Percentiles rank a stretch among this genome's conserved stretches.
Conservation (phyloP, 2,888 invertebrate species). For the Elmis aenea region DNA sequence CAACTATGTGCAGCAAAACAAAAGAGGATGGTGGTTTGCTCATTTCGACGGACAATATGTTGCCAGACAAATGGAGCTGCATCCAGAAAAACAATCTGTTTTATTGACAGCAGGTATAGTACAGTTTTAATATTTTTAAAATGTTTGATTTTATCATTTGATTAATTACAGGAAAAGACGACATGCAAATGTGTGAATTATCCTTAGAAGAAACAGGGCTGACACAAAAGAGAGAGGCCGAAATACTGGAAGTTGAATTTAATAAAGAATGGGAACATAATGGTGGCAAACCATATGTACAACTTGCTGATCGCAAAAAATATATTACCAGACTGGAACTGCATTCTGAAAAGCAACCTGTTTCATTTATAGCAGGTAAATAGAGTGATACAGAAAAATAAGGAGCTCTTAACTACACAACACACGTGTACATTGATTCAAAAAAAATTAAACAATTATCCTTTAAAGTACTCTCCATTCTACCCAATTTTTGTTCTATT, state of each 20-base stretch:
- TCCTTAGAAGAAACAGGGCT: slow-evolving; percentile 94
- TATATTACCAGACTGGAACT: too few relatives aligned
- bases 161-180: slow-evolving; percentile 73
- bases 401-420: too few relatives aligned
- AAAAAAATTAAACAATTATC: too few relatives aligned
- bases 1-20: slow-evolving; percentile 37
- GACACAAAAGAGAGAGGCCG: slow-evolving; percentile 91
- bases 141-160: slow-evolving; percentile 3
- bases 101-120: slow-evolving; percentile 79
- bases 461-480: too few relatives aligned
- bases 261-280: slow-evolving; percentile 88
- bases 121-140: slow-evolving; percentile 3
- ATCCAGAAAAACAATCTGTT: slow-evolving; percentile 87
- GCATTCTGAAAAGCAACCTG: slow-evolving; percentile 87
- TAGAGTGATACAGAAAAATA: too few relatives aligned
- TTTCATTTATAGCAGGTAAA: slow-evolving; percentile 81
- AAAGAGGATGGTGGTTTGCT: slow-evolving; percentile 94
- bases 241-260: slow-evolving; percentile 92
- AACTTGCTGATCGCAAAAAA: slow-evolving; percentile 51
- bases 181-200: slow-evolving; percentile 98
- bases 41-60: slow-evolving; percentile 99
- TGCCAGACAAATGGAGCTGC: slow-evolving; percentile 95
- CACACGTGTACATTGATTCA: too few relatives aligned
- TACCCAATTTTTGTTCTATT: too few relatives aligned
- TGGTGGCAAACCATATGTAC: slow-evolving; percentile 66